Percentiles rank a stretch among this genome's conserved stretches.
Conservation (phyloP, 2,113 vertebrate genomes). For the Oplegnathus fasciatus region DNA sequence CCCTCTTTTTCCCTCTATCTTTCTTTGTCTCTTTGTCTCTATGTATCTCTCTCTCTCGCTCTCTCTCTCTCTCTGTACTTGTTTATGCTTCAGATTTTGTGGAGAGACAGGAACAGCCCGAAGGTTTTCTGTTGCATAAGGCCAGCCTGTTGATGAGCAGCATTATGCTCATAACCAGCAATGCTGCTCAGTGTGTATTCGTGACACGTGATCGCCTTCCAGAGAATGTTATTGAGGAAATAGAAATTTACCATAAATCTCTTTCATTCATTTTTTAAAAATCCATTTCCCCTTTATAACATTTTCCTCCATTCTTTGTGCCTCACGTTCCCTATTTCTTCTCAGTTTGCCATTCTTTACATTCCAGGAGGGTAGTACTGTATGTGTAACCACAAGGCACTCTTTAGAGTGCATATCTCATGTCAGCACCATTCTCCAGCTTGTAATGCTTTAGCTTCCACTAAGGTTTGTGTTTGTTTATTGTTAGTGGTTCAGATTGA, state of each 20-base stretch:
- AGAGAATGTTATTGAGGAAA: constrained; percentile 7
- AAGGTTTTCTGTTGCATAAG: constrained; percentile 58
- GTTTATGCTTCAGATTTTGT: constrained; percentile 46
- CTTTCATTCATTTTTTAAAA: not conserved
- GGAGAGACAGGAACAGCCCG: constrained; percentile 51
- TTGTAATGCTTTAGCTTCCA: constrained; percentile 3
- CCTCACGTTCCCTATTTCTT: not conserved
- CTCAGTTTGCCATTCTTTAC: not conserved
- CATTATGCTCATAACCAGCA: constrained; percentile 8
- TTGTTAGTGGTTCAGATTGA: not conserved
- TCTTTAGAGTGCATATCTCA: not conserved
- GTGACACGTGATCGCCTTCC: constrained; percentile 4
- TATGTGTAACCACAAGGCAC: not conserved
- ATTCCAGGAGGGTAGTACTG: not conserved
- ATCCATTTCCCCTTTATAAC: not conserved
- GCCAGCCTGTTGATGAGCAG: constrained; percentile 4
- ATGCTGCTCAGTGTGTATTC: constrained; percentile 4
- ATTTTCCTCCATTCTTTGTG: not conserved
- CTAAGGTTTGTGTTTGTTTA: not conserved
- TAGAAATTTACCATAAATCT: not conserved
- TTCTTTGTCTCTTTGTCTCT: constrained; percentile 8
- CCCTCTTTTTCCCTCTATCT: not conserved
- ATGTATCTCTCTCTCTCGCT: not conserved
- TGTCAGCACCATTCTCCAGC: not conserved
- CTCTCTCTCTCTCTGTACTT: not conserved